Evolutionary conservation across 2,888 invertebrate species (phyloP), one percentile per base, ranked within the genome.

Genomic region (Dinocampus coccinellae): DNA sequence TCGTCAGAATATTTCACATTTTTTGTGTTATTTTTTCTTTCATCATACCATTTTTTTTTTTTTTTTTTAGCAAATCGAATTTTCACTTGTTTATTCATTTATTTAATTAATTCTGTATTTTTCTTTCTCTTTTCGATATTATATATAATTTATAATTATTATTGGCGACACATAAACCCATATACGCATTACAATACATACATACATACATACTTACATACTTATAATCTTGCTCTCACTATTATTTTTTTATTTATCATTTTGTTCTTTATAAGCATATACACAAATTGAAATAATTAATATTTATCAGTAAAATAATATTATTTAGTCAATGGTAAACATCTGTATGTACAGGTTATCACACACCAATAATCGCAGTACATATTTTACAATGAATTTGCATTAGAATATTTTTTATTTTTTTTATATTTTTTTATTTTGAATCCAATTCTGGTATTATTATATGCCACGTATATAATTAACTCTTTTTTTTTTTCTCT

Each of bases 301-400:
- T 76, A 75, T 78, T 78, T 77, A 82, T 83, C 74, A 77, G 80
- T 80, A 80, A 76, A 82, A 79, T 82, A 81, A 81, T 81, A 78
- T 81, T 82, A 81, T 72, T 78, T 76, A 78, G 75, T 76, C 74
- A 73, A 76, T 75, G 76, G 73, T 73, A 75, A 76, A 72, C 75
- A 70, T 77, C 78, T 65, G 73, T 85, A 85, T 85, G 77, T 85
- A 85, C 85, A 85, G 73, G 77, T 81, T 85, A 85, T 85, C 85
- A 85, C 85, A 85, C 84, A 81, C 82, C 79, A 78, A 80, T 78
- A 82, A 80, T 80, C 75, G 81, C 78, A 75, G 76, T 78, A 78
- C 73, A 76, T 83, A 83, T 82, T 76, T 81, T 84, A 83, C 83
- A 84, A 70, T 75, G 69, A 77, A 79, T 75, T 75, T 72, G 72